These are phyloP conservation scores for Linnaemya vulpina DNA, from an alignment of 2,888 invertebrate genomes.

Conservation along the genomic window DNA sequence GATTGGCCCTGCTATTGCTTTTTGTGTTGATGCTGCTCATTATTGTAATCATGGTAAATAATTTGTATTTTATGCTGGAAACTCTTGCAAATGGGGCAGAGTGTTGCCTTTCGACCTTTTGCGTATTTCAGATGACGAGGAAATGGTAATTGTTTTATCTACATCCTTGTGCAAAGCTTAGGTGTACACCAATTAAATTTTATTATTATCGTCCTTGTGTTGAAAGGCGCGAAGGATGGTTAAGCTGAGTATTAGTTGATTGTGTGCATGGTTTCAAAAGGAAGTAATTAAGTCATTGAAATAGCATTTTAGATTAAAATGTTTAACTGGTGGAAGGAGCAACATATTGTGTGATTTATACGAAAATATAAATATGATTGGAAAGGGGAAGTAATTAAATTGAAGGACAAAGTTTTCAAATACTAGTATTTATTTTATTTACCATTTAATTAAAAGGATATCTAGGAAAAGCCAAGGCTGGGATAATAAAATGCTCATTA, in stretches of 20 bases:
- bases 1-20: slow-evolving; percentile 1
- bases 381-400: not conserved
- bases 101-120: slow-evolving; percentile 6
- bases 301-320: slow-evolving; percentile 43
- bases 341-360: slow-evolving; percentile 17
- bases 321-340: not conserved
- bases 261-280: not conserved
- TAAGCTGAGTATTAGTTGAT: not conserved
- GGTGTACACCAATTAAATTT: slow-evolving; percentile 62
- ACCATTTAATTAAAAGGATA: slow-evolving; percentile 17
- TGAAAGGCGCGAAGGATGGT: not conserved
- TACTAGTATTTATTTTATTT: not conserved
- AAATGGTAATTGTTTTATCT: slow-evolving; percentile 59
- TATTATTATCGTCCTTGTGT: slow-evolving; percentile 55
- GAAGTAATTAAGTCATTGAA: slow-evolving; percentile 60
- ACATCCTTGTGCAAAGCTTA: slow-evolving; percentile 13
- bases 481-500: too few relatives aligned
- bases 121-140: slow-evolving; percentile 38
- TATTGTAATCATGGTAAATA: slow-evolving; percentile 30
- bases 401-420: not conserved
- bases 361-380: not conserved
- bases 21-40: slow-evolving; percentile 4
- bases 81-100: not conserved
- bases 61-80: slow-evolving; percentile 39
- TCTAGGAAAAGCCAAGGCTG: too few relatives aligned